Conservation (phyloP, 2,113 vertebrate genomes). For the Apaloderma vittatum region DNA sequence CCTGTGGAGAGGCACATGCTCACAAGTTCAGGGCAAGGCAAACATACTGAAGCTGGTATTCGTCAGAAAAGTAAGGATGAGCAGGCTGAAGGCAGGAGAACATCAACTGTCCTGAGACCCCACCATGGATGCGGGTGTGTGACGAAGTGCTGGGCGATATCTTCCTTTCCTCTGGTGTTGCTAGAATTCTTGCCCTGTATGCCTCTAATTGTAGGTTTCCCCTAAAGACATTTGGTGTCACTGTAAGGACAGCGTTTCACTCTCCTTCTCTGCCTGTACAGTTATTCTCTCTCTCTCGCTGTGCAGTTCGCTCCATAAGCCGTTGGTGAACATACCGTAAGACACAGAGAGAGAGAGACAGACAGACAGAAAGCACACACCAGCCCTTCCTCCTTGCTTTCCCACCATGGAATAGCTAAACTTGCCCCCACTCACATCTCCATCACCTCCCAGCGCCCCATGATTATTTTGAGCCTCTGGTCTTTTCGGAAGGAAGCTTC, state of each 20-base stretch:
- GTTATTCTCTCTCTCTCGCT: constrained; percentile 36
- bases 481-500: constrained; percentile 38
- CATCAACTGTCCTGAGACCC: not conserved
- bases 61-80: not conserved
- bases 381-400: constrained; percentile 31
- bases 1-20: not conserved
- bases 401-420: constrained; percentile 46
- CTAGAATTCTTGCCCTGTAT: not conserved
- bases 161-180: not conserved
- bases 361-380: constrained; percentile 31
- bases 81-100: not conserved
- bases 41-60: not conserved
- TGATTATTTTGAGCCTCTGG: constrained; percentile 30
- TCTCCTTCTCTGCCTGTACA: constrained; percentile 37
- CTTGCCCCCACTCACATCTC: constrained; percentile 49
- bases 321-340: constrained; percentile 37
- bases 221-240: constrained; percentile 82
- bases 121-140: not conserved
- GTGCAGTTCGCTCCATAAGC: constrained; percentile 19
- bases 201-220: constrained; percentile 69
- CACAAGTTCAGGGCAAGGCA: not conserved
- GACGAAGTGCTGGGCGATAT: not conserved
- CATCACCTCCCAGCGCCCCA: not conserved
- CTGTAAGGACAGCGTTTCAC: constrained; percentile 76
- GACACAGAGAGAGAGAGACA: constrained; percentile 11